These are phyloP conservation scores for Drosophila kohkoa DNA, from an alignment of 1,140 invertebrate species.

Conservation along the genomic window DNA sequence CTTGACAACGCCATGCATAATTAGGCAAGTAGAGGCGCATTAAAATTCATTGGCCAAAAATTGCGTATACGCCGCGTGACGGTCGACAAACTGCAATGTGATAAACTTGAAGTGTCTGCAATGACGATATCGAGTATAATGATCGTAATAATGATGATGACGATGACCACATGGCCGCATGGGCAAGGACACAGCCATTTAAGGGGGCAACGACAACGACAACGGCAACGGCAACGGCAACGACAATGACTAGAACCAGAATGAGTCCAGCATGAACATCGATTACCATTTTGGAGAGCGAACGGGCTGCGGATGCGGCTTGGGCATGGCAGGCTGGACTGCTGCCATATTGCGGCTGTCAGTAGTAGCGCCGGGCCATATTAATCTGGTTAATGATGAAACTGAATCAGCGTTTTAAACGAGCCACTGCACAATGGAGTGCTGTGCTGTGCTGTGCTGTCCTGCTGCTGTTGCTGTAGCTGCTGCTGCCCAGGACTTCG, in stretches of 20 bases:
- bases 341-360: slow-evolving; percentile 58
- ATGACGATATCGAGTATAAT: slow-evolving; percentile 37
- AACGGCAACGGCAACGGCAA: too few species aligned
- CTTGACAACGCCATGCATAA: slow-evolving; percentile 29
- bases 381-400: slow-evolving; percentile 85
- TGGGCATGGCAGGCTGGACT: background rate
- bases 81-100: slow-evolving; percentile 61
- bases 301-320: slow-evolving; percentile 36
- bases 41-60: slow-evolving; percentile 76
- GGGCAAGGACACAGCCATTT: slow-evolving; percentile 52
- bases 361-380: slow-evolving; percentile 63
- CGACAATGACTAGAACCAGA: slow-evolving; percentile 47
- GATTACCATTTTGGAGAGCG: slow-evolving; percentile 53
- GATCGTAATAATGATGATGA: slow-evolving; percentile 8
- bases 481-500: slow-evolving; percentile 28
- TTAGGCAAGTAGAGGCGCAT: slow-evolving; percentile 44
- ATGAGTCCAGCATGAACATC: slow-evolving; percentile 53
- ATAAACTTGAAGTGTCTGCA: slow-evolving; percentile 79
- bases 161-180: slow-evolving; percentile 55
- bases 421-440: slow-evolving; percentile 78
- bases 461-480: slow-evolving; percentile 10
- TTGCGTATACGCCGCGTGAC: slow-evolving; percentile 70
- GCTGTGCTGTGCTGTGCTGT: slow-evolving; percentile 20
- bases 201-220: background rate
- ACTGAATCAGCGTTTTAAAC: slow-evolving; percentile 84